phyloP scores from a whole-genome alignment of 2,113 vertebrate genomes.

The Oenanthe melanoleuca region DNA sequence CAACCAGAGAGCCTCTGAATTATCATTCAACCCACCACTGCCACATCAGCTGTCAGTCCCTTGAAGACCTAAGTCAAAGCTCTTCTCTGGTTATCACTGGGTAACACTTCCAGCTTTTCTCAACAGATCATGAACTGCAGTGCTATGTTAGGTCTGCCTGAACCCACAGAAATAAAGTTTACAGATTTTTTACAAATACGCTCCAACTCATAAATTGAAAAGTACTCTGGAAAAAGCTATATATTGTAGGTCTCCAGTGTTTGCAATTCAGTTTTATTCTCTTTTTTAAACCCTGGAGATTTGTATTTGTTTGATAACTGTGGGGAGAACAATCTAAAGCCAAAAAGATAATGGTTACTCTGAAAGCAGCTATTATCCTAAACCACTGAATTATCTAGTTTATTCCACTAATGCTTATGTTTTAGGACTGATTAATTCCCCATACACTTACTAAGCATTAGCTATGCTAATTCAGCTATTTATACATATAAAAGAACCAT shows the following conservation, averaged over 20 bases:
- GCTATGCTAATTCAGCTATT: background rate
- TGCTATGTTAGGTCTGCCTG: background rate
- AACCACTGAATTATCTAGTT: background rate
- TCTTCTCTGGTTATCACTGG: background rate
- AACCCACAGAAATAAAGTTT: background rate
- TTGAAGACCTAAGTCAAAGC: background rate
- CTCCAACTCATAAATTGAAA: background rate
- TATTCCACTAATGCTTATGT: background rate
- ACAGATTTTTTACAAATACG: background rate
- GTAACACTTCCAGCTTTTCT: background rate
- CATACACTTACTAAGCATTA: background rate
- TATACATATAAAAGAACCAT: background rate
- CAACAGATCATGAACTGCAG: background rate
- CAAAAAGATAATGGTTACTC: background rate
- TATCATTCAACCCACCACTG: background rate
- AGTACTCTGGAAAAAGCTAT: background rate
- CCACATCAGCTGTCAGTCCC: accelerated
- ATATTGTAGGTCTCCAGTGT: background rate
- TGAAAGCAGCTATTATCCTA: background rate
- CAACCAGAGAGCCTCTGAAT: background rate
- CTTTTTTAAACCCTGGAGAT: background rate
- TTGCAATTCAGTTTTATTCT: background rate
- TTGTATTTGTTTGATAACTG: background rate
- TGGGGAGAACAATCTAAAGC: background rate
- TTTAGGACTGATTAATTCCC: background rate